Percentiles rank a stretch among this genome's conserved stretches.
Evolutionary conservation across 2,113 vertebrate species (phyloP).

Genomic region (Bettongia penicillata): DNA sequence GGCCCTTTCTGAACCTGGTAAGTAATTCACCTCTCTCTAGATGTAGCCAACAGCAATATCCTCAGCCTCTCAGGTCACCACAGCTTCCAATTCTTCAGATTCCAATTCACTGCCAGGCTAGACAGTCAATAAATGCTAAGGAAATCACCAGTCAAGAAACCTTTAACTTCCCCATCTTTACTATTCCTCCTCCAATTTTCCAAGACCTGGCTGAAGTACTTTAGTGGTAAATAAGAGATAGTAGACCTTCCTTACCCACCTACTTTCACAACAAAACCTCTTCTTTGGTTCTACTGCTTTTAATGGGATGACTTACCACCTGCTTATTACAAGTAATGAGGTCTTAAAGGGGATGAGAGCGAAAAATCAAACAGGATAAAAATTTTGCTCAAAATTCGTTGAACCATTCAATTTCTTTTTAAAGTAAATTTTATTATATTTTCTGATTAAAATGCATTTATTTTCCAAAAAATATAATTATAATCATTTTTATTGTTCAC

Average conservation of each 20-base stretch:
- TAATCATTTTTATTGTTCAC: neutral
- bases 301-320: neutral
- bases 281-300: neutral
- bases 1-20: neutral
- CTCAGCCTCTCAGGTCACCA: neutral
- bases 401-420: neutral
- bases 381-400: neutral
- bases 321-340: neutral
- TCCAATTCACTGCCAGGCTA: conserved; percentile 71
- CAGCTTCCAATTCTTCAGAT: conserved; percentile 36
- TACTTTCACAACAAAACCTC: conserved; percentile 71
- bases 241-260: conserved; percentile 50
- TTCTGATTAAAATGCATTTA: neutral
- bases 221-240: conserved; percentile 73
- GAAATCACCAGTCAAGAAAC: conserved; percentile 74
- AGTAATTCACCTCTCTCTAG: conserved; percentile 30
- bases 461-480: neutral
- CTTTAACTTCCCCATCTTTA: conserved; percentile 56
- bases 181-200: conserved; percentile 41
- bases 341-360: neutral
- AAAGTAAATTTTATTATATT: neutral
- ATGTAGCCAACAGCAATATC: neutral
- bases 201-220: conserved; percentile 73
- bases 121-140: conserved; percentile 76
- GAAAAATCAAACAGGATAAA: conserved; percentile 38